These are phyloP conservation scores for Eupithecia pulchellata DNA, from an alignment of 2,888 invertebrate genomes.

Conservation along the genomic window DNA sequence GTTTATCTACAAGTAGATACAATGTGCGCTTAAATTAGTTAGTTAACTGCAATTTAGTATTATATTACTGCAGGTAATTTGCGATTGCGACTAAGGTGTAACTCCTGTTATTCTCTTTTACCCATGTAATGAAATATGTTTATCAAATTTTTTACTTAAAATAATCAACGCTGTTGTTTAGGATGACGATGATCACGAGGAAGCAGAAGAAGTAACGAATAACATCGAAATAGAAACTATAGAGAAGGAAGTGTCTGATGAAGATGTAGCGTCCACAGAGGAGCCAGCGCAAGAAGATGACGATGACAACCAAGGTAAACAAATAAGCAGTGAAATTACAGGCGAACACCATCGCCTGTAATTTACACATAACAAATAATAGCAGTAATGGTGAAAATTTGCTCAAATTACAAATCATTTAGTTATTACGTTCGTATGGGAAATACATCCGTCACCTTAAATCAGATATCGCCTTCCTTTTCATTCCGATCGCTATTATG, in stretches of 20 bases:
- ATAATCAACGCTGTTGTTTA: constrained; percentile 40
- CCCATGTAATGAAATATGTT: not conserved
- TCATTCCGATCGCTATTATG: too few species aligned
- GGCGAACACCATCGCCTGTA: too few species aligned
- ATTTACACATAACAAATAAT: too few species aligned
- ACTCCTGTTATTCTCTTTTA: not conserved
- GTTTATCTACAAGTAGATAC: too few species aligned
- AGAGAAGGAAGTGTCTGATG: constrained; percentile 70
- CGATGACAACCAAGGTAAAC: constrained; percentile 47
- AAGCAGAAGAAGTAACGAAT: constrained; percentile 57
- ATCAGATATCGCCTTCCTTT: too few species aligned
- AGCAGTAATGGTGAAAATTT: too few species aligned
- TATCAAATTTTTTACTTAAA: not conserved
- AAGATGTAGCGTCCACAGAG: constrained; percentile 60
- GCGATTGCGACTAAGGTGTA: too few species aligned
- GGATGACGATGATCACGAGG: constrained; percentile 65
- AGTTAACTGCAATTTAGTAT: not conserved
- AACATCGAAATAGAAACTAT: constrained; percentile 77
- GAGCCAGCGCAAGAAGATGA: constrained; percentile 54
- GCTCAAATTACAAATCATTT: too few species aligned
- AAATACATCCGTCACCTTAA: too few species aligned
- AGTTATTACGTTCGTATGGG: too few species aligned
- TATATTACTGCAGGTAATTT: not conserved
- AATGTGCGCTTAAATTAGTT: too few species aligned
- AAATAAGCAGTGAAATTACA: not conserved